phyloP scores from a whole-genome alignment of 2,797 vertebrate species.

The Perodicticus potto region DNA sequence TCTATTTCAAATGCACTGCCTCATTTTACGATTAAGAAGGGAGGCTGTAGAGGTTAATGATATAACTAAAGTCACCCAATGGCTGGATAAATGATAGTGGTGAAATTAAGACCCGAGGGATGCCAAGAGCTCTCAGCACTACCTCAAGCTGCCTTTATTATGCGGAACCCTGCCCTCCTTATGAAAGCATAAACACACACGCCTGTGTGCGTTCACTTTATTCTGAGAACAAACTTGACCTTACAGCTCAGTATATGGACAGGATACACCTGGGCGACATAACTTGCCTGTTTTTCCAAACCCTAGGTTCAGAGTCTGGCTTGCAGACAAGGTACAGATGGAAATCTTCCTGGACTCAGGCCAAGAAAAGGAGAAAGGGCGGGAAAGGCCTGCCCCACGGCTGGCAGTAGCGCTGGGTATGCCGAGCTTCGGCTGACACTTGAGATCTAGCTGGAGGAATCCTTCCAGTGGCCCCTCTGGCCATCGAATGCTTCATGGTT shows the following conservation, averaged over 20 bases:
- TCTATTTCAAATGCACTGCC: neutral
- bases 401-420: neutral
- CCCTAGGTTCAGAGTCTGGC: slow-evolving; percentile 67
- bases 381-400: neutral
- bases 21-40: neutral
- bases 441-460: neutral
- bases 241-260: slow-evolving; percentile 71
- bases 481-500: neutral
- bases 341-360: slow-evolving; percentile 74
- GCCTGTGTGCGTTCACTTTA: neutral
- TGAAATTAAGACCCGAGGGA: slow-evolving; percentile 20
- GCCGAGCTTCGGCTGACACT: neutral
- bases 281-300: slow-evolving; percentile 80
- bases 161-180: slow-evolving; percentile 19
- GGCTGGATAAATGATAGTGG: neutral
- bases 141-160: slow-evolving; percentile 28
- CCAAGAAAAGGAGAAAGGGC: slow-evolving; percentile 67
- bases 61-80: neutral
- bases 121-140: neutral
- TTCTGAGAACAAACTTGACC: slow-evolving; percentile 74
- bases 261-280: slow-evolving; percentile 81
- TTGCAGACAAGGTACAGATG: slow-evolving; percentile 75
- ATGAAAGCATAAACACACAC: neutral
- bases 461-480: neutral
- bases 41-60: neutral